Percentiles rank a stretch among this genome's conserved stretches.
phyloP scores from a whole-genome alignment of 2,888 invertebrate genomes.

The Melanophora roralis region DNA sequence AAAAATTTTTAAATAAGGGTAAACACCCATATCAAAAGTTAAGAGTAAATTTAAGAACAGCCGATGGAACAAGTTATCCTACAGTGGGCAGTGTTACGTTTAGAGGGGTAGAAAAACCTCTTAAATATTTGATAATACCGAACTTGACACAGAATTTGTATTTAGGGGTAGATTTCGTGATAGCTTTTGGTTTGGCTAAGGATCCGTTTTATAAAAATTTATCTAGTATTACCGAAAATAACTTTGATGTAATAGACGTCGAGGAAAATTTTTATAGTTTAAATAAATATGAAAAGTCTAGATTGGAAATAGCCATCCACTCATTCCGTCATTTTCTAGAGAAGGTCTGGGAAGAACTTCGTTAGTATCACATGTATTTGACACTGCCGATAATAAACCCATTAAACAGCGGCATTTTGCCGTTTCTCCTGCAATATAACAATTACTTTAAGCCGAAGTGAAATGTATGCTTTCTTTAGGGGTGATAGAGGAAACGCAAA shows the following conservation, averaged over 20 bases:
- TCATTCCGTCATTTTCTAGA: background rate
- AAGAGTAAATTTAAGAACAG: no score
- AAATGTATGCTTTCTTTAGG: background rate
- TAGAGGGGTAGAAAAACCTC: background rate
- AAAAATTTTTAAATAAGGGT: background rate
- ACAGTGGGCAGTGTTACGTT: background rate
- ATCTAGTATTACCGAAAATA: no score
- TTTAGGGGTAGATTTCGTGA: background rate
- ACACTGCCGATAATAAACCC: background rate
- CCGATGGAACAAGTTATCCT: background rate
- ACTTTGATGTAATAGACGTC: background rate
- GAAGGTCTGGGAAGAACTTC: background rate
- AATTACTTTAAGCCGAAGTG: background rate
- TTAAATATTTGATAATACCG: background rate
- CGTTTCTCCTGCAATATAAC: constrained; percentile 7
- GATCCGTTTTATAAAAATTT: background rate
- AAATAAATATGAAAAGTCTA: background rate
- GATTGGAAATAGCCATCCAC: background rate
- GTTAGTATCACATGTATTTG: background rate
- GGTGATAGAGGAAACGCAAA: constrained; percentile 19
- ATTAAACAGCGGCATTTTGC: background rate
- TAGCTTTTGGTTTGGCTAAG: background rate
- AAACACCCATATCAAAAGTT: no score
- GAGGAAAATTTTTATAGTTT: no score
- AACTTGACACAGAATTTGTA: background rate